Conservation (phyloP, 1,140 invertebrate species). For the Sogatella furcifera region DNA sequence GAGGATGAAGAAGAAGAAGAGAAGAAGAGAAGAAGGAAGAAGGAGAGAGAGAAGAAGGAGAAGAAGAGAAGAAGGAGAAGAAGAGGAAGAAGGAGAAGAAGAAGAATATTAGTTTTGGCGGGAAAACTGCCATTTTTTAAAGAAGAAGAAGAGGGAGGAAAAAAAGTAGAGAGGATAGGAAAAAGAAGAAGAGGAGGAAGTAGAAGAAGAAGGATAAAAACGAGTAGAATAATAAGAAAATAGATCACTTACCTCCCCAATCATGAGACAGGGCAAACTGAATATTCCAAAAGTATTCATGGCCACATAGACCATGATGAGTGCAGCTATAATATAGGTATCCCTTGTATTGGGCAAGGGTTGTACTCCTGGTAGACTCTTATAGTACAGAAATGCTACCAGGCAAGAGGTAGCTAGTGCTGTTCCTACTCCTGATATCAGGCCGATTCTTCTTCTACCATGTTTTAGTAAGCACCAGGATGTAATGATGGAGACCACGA, state of each 20-base stretch:
- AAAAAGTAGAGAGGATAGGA: no score
- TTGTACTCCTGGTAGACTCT: constrained; percentile 26
- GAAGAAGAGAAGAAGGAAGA: no score
- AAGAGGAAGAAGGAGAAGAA: no score
- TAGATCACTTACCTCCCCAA: constrained; percentile 38
- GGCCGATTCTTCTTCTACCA: constrained; percentile 46
- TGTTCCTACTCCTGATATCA: constrained; percentile 52
- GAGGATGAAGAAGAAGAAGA: no score
- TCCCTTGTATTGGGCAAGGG: background rate
- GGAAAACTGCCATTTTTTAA: no score
- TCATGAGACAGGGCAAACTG: constrained; percentile 54
- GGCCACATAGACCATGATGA: constrained; percentile 51
- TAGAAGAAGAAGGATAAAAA: no score
- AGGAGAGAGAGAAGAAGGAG: no score
- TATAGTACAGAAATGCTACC: constrained; percentile 39
- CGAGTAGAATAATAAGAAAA: background rate
- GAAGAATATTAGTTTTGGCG: no score
- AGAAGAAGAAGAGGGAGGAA: no score
- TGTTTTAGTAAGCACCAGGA: constrained; percentile 48
- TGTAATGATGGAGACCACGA: constrained; percentile 47
- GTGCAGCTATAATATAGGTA: constrained; percentile 36
- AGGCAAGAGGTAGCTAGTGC: constrained; percentile 44
- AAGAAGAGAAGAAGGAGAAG: no score
- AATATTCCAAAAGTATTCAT: constrained; percentile 60
- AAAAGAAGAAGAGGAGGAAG: no score